These are phyloP conservation scores for Brachionus rotundiformis DNA, from an alignment of 1,140 invertebrate genomes.

Conservation along the genomic window DNA sequence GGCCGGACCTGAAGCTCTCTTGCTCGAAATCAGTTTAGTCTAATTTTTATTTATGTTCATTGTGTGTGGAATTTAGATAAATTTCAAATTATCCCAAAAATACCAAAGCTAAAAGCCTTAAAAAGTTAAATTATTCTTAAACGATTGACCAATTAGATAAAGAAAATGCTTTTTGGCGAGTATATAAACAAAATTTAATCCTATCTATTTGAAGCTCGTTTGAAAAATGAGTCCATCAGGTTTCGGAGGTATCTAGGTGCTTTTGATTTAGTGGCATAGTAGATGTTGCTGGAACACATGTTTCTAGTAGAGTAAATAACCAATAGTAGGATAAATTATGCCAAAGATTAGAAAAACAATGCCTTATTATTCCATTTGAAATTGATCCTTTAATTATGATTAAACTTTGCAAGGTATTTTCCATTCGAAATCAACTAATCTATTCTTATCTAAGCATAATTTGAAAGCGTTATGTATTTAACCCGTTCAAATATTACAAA, in stretches of 20 bases:
- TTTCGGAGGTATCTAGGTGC: not conserved
- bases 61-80: conserved; percentile 19
- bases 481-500: conserved; percentile 34
- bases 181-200: not conserved
- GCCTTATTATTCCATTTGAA: not conserved
- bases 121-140: conserved; percentile 33
- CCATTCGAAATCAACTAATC: not conserved
- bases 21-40: not conserved
- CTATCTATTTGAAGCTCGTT: not conserved
- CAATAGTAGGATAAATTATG: conserved; percentile 22
- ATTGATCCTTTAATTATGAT: conserved; percentile 24
- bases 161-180: not conserved
- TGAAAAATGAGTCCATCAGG: not conserved
- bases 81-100: conserved; percentile 31
- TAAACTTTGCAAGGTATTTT: not conserved
- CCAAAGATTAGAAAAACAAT: not conserved
- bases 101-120: not conserved
- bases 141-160: conserved; percentile 36
- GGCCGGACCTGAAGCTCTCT: not conserved
- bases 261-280: not conserved
- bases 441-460: not conserved
- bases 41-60: not conserved
- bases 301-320: not conserved
- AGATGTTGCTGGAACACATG: not conserved
- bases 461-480: conserved; percentile 48